Conservation (phyloP, 2,113 vertebrate genomes). For the Pterocles orientalis region DNA sequence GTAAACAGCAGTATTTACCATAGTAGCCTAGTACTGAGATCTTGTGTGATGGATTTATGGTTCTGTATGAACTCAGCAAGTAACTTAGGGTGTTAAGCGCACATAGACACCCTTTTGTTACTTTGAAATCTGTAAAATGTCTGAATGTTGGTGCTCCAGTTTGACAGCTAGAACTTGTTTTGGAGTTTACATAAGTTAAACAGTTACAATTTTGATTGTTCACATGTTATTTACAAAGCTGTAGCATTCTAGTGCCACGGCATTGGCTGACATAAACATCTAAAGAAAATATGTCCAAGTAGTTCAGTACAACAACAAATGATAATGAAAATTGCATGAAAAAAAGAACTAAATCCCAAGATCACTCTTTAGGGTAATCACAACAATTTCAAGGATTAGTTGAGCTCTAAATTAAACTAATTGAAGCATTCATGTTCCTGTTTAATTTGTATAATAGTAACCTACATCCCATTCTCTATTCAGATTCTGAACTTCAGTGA, state of each 20-base stretch:
- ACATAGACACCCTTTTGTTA: not conserved
- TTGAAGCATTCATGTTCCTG: not conserved
- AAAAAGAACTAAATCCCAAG: not conserved
- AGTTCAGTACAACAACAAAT: not conserved
- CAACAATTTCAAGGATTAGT: not conserved
- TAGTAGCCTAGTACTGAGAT: not conserved
- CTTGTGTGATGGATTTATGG: not conserved
- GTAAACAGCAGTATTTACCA: not conserved
- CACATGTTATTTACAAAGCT: not conserved
- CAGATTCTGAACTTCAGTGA: not conserved
- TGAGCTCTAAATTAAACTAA: not conserved
- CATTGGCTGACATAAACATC: not conserved
- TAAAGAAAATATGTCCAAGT: not conserved
- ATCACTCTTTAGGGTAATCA: not conserved
- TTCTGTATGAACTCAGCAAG: not conserved
- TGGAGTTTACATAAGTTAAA: not conserved
- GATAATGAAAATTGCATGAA: not conserved
- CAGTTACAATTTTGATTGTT: not conserved
- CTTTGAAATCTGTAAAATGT: not conserved
- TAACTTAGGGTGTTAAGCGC: not conserved
- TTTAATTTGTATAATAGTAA: not conserved
- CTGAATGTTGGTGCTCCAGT: not conserved
- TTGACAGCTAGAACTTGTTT: not conserved
- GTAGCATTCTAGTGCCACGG: not conserved
- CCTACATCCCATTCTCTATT: not conserved